Evolutionary conservation across 2,888 invertebrate genomes (phyloP).

Genomic region (Lasioglossum morio): DNA sequence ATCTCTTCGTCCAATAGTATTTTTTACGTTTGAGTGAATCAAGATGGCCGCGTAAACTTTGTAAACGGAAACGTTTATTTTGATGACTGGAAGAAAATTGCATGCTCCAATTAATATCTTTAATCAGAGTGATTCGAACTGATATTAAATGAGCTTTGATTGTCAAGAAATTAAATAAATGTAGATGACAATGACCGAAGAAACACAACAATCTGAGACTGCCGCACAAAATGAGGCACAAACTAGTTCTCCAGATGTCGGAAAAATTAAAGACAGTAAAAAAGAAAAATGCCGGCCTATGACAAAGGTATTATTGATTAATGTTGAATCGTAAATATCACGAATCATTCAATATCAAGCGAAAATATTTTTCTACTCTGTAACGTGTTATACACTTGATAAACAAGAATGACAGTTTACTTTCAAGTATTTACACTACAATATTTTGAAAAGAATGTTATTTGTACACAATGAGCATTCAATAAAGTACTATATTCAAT

Average conservation of each 20-base stretch:
- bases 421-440: constrained; percentile 23
- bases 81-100: constrained; percentile 67
- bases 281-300: constrained; percentile 89
- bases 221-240: constrained; percentile 82
- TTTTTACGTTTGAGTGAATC: constrained; percentile 38
- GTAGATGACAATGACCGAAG: constrained; percentile 86
- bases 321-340: constrained; percentile 34
- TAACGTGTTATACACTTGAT: neutral
- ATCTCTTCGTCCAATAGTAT: constrained; percentile 18
- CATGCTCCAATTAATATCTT: constrained; percentile 51
- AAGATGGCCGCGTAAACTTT: constrained; percentile 69
- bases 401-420: constrained; percentile 12
- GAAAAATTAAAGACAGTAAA: constrained; percentile 86
- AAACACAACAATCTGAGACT: constrained; percentile 82
- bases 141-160: constrained; percentile 27
- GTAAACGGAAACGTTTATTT: constrained; percentile 66
- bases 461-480: neutral
- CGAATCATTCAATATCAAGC: neutral
- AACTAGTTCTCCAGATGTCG: constrained; percentile 79
- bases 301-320: constrained; percentile 86
- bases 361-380: neutral
- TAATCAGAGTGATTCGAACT: constrained; percentile 36
- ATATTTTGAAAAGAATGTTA: constrained; percentile 5
- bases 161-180: constrained; percentile 48
- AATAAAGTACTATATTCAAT: neutral